phyloP scores from a whole-genome alignment of 2,797 vertebrate genomes.

The Alosa sapidissima region DNA sequence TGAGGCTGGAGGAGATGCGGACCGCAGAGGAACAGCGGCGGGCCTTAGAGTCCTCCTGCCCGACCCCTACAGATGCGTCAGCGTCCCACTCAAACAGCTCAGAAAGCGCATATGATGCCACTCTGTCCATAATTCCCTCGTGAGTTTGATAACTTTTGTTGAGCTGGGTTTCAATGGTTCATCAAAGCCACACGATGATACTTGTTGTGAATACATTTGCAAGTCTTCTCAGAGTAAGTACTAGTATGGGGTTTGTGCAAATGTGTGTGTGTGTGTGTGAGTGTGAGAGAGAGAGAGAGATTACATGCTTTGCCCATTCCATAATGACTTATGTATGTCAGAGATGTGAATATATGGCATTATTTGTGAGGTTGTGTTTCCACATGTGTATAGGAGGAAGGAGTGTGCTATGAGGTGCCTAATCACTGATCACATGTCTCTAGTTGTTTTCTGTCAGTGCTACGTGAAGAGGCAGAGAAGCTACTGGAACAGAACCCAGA shows the following conservation, averaged over 20 bases:
- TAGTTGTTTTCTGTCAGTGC: constrained; percentile 70
- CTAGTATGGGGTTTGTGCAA: not conserved
- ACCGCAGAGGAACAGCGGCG: constrained; percentile 54
- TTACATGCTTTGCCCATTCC: too few species aligned
- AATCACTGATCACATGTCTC: not conserved
- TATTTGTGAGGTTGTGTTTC: not conserved
- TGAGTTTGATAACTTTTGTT: constrained; percentile 45
- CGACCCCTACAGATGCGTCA: constrained; percentile 17
- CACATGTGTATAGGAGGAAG: not conserved
- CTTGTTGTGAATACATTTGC: too few species aligned
- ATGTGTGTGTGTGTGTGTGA: not conserved
- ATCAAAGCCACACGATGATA: not conserved
- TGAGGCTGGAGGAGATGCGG: constrained; percentile 58
- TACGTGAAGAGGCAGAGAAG: constrained; percentile 70
- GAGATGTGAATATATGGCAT: not conserved
- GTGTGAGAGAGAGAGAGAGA: not conserved
- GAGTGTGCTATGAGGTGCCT: not conserved
- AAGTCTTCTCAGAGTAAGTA: not conserved
- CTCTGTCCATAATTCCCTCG: constrained; percentile 40
- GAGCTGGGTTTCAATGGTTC: too few species aligned
- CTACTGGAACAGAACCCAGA: constrained; percentile 75
- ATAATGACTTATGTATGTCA: not conserved
- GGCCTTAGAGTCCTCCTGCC: constrained; percentile 35
- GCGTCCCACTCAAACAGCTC: not conserved
- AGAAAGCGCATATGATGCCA: not conserved